Evolutionary conservation across 2,888 invertebrate genomes (phyloP).

Genomic region (Hyposoter dolosus): DNA sequence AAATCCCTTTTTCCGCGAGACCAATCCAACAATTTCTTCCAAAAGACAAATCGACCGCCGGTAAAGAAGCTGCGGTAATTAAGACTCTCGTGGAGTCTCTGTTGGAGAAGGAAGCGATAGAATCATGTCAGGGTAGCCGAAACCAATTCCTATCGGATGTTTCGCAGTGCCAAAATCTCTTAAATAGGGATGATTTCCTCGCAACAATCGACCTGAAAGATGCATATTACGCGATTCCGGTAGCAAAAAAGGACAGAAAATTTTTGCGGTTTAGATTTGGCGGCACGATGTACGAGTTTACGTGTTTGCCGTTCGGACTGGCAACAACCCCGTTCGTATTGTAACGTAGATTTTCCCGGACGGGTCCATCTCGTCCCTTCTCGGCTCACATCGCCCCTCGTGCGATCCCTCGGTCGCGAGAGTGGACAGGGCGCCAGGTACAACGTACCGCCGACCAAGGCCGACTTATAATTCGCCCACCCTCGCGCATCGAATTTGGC

Average conservation of each 20-base stretch:
- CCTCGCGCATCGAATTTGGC: no score
- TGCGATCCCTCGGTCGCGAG: no score
- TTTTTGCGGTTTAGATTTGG: slow-evolving; percentile 71
- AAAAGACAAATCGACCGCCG: not conserved
- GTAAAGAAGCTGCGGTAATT: slow-evolving; percentile 28
- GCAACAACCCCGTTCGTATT: slow-evolving; percentile 72
- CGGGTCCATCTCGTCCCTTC: no score
- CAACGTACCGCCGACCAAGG: no score
- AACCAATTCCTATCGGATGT: slow-evolving; percentile 11
- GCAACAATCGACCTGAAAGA: slow-evolving; percentile 24
- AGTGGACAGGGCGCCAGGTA: no score
- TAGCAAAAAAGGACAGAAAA: slow-evolving; percentile 67
- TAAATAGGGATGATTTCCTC: slow-evolving; percentile 37
- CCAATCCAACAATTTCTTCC: no score
- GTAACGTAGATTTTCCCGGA: no score
- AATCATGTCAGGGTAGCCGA: not conserved
- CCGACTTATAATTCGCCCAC: no score
- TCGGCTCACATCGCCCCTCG: no score
- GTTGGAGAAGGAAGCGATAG: slow-evolving; percentile 11
- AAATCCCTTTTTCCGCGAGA: slow-evolving; percentile 29
- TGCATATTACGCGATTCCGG: slow-evolving; percentile 49
- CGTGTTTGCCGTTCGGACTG: slow-evolving; percentile 72
- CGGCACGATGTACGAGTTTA: slow-evolving; percentile 69
- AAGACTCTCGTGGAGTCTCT: not conserved
- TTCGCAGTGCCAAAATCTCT: slow-evolving; percentile 8